Base-by-base conservation (phyloP, 1,140 invertebrate species). In the Elysia chlorotica region DNA sequence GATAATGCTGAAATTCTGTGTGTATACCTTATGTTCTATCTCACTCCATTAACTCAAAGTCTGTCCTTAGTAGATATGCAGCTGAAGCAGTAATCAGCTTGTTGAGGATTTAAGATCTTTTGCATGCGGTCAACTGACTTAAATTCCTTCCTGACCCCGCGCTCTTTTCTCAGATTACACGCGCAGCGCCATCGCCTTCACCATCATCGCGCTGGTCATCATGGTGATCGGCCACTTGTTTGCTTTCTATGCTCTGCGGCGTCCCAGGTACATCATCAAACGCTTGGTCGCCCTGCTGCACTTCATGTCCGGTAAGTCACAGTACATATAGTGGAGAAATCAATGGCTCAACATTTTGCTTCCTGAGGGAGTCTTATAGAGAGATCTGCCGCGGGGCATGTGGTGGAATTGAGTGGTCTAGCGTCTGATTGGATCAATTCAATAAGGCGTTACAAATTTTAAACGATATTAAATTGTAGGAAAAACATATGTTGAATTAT, bases 201-300 rank as follows among this genome's bases (percentile, higher is more conserved):
- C 93, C 33, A 91, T 95, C 62, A 94, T 95, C 77, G 93, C 92
- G 75, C 84, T 94, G 33, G 90, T 93, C 65, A 88, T 95, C 14
- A 94, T 95, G 91, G 81, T 91, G 31, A 92, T 96, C 91, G 92
- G 93, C 0, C 92, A 93, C 57, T 89, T 91, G 0, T 95, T 96
- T 85, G 94, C 94, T 2, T 90, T 93, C 71, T 96, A 96, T 81
- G 94, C 94, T 4, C 94, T 96, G 83, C 89, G 90, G 73, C 93
- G 95, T 82, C 93, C 93, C 14, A 90, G 94, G 10, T 96, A 96
- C 82, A 95, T 94, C 91, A 95, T 95, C 87, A 96, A 96, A 85
- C 88, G 95, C 37, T 88, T 96, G 25, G 93, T 94, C 10, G 93
- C 93, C 0, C 92, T 93, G 23, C 92, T 95, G 74, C 93, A 95